phyloP scores from a whole-genome alignment of 2,797 vertebrate genomes.

The Dendrocincla fuliginosa region DNA sequence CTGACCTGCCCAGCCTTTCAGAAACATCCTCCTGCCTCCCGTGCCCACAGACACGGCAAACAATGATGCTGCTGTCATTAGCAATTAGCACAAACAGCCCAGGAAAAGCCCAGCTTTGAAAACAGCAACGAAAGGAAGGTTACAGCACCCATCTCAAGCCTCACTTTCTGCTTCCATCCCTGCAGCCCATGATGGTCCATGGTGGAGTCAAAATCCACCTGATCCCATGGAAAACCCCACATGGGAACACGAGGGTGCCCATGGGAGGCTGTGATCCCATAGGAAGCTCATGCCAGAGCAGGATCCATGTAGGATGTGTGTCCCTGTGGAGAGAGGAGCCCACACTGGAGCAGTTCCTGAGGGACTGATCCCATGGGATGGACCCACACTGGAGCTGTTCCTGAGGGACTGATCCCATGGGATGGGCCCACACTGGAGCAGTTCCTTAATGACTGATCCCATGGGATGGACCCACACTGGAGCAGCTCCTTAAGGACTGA shows the following conservation, averaged over 20 bases:
- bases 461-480: not conserved
- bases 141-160: too few species aligned
- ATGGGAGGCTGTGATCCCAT: not conserved
- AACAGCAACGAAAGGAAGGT: not conserved
- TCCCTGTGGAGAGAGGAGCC: accelerated
- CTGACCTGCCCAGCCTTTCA: not conserved
- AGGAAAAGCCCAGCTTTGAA: not conserved
- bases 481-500: not conserved
- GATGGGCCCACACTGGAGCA: not conserved
- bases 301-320: too few species aligned
- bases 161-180: not conserved
- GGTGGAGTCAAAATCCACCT: too few species aligned
- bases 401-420: not conserved
- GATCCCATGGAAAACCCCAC: not conserved
- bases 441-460: not conserved
- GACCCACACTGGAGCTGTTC: not conserved
- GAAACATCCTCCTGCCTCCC: not conserved
- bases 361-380: not conserved
- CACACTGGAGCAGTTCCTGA: too few species aligned
- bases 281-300: not conserved
- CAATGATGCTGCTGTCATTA: accelerated
- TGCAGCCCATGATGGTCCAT: not conserved
- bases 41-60: not conserved
- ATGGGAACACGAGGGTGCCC: too few species aligned
- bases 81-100: not conserved